These are phyloP conservation scores for Phenacoccus solenopsis DNA, from an alignment of 1,140 invertebrate species.

Conservation along the genomic window DNA sequence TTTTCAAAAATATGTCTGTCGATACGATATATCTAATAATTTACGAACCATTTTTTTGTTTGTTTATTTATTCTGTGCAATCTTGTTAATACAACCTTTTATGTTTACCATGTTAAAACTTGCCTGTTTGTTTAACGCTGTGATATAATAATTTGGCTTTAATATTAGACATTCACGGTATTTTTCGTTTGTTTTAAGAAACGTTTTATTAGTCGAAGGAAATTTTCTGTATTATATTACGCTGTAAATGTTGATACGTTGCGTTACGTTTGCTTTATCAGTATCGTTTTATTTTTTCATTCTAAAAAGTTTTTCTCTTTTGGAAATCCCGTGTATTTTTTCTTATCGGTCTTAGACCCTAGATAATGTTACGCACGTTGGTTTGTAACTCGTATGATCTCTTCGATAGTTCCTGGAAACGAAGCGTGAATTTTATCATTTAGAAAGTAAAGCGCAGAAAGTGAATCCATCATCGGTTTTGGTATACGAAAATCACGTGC, in stretches of 20 bases:
- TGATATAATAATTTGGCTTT: slow-evolving; percentile 13
- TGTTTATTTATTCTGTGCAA: neutral
- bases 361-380: neutral
- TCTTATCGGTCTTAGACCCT: neutral
- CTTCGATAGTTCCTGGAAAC: neutral
- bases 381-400: neutral
- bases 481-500: neutral
- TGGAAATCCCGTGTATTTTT: neutral
- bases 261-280: neutral
- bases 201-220: neutral
- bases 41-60: neutral
- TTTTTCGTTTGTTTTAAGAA: neutral
- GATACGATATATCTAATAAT: too few species aligned
- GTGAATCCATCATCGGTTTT: too few species aligned
- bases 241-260: neutral
- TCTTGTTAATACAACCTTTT: neutral
- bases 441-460: neutral
- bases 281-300: neutral
- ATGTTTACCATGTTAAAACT: neutral
- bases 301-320: neutral
- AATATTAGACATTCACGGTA: neutral
- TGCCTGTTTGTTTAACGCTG: slow-evolving; percentile 11
- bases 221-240: neutral
- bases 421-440: neutral
- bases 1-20: too few species aligned